Conservation (phyloP, 1,140 invertebrate species). For the Lepidurus packardi region DNA sequence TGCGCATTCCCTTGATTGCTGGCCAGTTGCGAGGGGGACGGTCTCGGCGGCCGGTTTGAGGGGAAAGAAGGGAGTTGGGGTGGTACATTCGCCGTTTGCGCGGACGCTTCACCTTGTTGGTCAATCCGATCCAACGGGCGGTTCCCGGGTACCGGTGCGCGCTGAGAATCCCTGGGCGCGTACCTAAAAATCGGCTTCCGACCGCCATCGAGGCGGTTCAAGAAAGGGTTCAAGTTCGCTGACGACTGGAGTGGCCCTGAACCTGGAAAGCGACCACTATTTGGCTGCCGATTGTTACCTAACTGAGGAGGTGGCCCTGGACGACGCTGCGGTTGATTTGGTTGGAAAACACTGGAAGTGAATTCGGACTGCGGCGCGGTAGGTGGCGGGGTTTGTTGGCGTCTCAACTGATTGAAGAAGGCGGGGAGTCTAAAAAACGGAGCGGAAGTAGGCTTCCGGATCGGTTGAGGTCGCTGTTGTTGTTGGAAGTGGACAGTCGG, state of each 20-base stretch:
- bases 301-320: not conserved
- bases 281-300: not conserved
- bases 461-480: not conserved
- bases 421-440: not conserved
- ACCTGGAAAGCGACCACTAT: not conserved
- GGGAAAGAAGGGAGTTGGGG: constrained; percentile 23
- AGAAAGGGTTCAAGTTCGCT: constrained; percentile 1
- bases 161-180: not conserved
- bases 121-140: not conserved
- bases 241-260: not conserved
- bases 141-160: not conserved
- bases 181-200: not conserved
- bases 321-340: not conserved
- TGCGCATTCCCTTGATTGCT: not conserved
- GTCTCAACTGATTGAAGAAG: not conserved
- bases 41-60: not conserved
- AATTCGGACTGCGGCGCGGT: not conserved
- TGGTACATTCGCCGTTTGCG: not conserved
- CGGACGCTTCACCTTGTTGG: constrained; percentile 13
- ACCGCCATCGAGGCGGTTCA: not conserved
- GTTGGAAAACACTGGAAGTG: not conserved
- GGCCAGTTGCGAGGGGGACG: not conserved
- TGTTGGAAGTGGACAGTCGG: not conserved
- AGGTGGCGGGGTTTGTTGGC: not conserved
- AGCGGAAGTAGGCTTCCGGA: not conserved